Percentiles rank a stretch among this genome's conserved stretches.
These are phyloP conservation scores for Rallus crepitans DNA, from an alignment of 2,797 vertebrate genomes.

Conservation along the genomic window DNA sequence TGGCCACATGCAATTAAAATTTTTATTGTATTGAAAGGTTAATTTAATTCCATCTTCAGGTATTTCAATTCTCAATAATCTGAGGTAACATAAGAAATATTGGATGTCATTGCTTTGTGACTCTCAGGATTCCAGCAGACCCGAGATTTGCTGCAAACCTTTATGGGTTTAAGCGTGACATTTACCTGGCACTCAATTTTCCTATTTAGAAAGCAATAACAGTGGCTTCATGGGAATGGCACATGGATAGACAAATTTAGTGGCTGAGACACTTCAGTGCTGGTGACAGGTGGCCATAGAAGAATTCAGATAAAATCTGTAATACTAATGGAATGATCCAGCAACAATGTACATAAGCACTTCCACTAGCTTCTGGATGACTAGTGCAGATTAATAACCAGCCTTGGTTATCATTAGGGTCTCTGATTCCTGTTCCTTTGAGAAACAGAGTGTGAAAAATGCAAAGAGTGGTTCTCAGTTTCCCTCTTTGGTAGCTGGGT, in stretches of 20 bases:
- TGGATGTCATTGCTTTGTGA: not conserved
- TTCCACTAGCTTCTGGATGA: not conserved
- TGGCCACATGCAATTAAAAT: not conserved
- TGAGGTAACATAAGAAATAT: not conserved
- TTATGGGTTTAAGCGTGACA: not conserved
- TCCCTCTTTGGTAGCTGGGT: not conserved
- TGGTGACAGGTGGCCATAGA: not conserved
- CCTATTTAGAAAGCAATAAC: not conserved
- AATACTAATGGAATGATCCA: not conserved
- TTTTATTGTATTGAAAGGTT: not conserved
- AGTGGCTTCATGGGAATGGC: not conserved
- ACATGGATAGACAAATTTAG: not conserved
- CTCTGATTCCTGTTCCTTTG: not conserved
- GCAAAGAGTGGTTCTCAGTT: not conserved
- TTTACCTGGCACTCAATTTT: not conserved
- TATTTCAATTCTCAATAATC: not conserved
- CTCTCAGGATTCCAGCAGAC: not conserved
- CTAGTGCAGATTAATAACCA: not conserved
- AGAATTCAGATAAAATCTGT: not conserved
- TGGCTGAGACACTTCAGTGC: not conserved
- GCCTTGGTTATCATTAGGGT: not conserved
- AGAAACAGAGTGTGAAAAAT: not conserved
- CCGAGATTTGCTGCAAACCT: not conserved
- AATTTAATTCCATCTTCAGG: not conserved
- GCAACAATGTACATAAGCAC: not conserved